Base-by-base conservation (phyloP, 2,113 vertebrate species). In the Indicator indicator region DNA sequence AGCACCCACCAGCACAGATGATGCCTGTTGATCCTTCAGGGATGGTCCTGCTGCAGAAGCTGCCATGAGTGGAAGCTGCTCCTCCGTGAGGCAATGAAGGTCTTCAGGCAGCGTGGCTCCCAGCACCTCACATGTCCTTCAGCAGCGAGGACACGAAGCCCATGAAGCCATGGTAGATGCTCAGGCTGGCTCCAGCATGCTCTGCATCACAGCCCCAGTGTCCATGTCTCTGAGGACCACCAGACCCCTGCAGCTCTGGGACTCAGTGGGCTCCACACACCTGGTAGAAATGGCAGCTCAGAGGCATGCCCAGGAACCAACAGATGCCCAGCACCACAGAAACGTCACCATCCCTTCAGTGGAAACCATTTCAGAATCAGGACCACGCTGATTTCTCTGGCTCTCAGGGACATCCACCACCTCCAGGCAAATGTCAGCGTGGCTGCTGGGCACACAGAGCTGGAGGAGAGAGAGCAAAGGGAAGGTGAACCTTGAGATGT, bases 381-480 rank as follows among this genome's bases (percentile, higher is more conserved):
- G 21, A 63, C 12, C n/a, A 1, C 9, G 4, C 50, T 0, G 52
- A 5, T 27, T 65, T 6, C 54, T 28, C 65, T 6, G 20, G 42
- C 50, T 7, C 72, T 11, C 1, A 6, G 19, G 42, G 62, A 59
- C 24, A 11, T 30, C 6, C 0, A 38, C 50, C 32, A 26, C 60
- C 19, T 1, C 32, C 5, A 2, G 33, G 42, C 56, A 38, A n/a
- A 21, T 4, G 9, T 3, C 46, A 9, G 79, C 16, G 1, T 1
- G 8, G 56, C 44, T 11, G 2, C 18, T 0, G 19, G 68, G 32
- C 27, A 18, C 26, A 26, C 50, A 6, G 38, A 8, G 81, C 42
- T 20, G 62, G 50, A 32, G 5, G 7, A 36, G 42, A 77, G 36
- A 6, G 24, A 52, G 50, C 50, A 52, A 9, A 52, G 65, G 48